phyloP scores from a whole-genome alignment of 2,113 vertebrate species.

The Peucedramus taeniatus region DNA sequence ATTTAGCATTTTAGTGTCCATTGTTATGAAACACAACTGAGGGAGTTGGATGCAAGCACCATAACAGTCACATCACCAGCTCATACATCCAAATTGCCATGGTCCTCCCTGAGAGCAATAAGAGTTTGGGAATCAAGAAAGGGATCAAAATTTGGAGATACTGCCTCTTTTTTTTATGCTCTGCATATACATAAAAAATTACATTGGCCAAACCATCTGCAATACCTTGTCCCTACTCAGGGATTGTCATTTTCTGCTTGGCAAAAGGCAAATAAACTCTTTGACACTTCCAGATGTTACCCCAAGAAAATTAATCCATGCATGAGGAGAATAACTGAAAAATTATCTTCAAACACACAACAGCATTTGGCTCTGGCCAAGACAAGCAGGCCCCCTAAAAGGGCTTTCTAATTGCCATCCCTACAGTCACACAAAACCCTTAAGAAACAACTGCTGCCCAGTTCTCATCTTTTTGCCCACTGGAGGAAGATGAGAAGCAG shows the following conservation, averaged over 20 bases:
- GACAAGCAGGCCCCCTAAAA: background rate
- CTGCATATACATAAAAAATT: background rate
- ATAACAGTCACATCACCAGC: background rate
- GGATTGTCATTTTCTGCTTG: background rate
- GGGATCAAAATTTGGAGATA: background rate
- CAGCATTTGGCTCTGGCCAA: background rate
- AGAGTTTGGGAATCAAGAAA: background rate
- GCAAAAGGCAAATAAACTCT: background rate
- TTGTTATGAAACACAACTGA: background rate
- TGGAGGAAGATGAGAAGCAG: background rate
- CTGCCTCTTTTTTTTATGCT: background rate
- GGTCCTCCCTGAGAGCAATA: background rate
- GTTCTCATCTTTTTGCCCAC: background rate
- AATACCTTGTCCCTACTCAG: background rate
- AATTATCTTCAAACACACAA: background rate
- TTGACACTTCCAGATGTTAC: background rate
- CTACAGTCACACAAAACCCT: background rate
- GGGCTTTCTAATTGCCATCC: background rate
- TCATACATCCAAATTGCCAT: background rate
- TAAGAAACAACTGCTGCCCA: background rate
- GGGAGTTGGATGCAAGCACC: background rate
- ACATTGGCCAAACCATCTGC: background rate
- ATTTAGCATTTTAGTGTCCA: background rate
- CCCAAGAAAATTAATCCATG: background rate
- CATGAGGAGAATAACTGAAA: background rate